Percentiles rank a stretch among this genome's conserved stretches.
Evolutionary conservation across 1,140 invertebrate genomes (phyloP).

Genomic region (Pachyrhynchus sulphureomaculatus): DNA sequence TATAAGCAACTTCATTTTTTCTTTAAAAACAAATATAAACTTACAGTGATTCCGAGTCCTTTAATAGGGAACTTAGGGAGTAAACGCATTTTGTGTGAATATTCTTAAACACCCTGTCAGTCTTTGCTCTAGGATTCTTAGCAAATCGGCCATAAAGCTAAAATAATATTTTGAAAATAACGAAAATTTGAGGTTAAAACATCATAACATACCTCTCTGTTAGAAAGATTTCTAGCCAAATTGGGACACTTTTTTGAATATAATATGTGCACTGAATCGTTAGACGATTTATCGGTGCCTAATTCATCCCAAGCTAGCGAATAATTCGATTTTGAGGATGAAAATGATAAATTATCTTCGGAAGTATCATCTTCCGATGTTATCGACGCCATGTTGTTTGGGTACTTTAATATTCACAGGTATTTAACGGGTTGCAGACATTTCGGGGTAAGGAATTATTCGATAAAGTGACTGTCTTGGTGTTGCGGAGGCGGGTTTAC

Average conservation of each 20-base stretch:
- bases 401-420: constrained; percentile 3
- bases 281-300: neutral
- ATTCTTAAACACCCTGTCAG: constrained; percentile 56
- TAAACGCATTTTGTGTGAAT: constrained; percentile 62
- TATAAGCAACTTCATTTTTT: too few relatives aligned
- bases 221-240: constrained; percentile 44
- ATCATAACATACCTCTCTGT: constrained; percentile 46
- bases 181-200: constrained; percentile 35
- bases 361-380: constrained; percentile 39
- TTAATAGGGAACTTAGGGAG: constrained; percentile 49
- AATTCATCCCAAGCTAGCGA: constrained; percentile 29
- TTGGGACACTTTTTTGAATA: constrained; percentile 31
- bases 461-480: too few relatives aligned
- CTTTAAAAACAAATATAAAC: constrained; percentile 40
- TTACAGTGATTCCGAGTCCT: constrained; percentile 46
- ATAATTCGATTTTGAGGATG: constrained; percentile 29
- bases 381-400: constrained; percentile 41
- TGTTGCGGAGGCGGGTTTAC: too few relatives aligned
- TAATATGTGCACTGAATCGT: neutral
- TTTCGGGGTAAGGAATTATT: neutral
- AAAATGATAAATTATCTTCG: constrained; percentile 40
- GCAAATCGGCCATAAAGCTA: constrained; percentile 47
- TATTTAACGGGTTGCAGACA: neutral
- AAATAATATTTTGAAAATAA: constrained; percentile 33
- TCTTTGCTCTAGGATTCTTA: constrained; percentile 45